Conservation (phyloP, 2,113 vertebrate species). For the Scomber japonicus region DNA sequence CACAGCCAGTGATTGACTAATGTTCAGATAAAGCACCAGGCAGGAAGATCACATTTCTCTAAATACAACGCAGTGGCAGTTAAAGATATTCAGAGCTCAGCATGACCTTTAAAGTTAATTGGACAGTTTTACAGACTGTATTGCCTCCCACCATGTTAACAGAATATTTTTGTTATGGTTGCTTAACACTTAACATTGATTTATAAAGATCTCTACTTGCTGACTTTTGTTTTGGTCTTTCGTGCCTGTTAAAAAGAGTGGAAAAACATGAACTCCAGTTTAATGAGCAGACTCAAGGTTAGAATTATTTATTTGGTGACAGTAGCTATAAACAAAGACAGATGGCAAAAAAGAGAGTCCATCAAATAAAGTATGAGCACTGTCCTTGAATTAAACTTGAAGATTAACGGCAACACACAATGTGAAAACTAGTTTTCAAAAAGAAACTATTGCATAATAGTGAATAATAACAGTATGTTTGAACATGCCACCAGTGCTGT, state of each 20-base stretch:
- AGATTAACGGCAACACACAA: background rate
- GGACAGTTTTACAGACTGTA: background rate
- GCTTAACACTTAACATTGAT: background rate
- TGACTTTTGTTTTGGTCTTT: background rate
- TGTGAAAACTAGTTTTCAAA: background rate
- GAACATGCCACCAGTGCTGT: no score
- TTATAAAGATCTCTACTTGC: background rate
- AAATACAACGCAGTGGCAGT: background rate
- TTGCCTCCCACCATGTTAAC: background rate
- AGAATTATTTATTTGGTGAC: conserved; percentile 29
- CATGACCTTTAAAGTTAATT: background rate
- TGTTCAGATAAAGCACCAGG: background rate
- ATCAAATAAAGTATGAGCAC: background rate
- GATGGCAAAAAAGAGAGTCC: conserved; percentile 25
- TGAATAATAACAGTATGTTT: no score
- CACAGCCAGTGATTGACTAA: background rate
- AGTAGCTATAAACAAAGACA: conserved; percentile 41
- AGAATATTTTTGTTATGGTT: background rate
- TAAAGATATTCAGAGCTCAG: background rate
- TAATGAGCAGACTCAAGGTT: background rate
- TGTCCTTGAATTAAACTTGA: conserved; percentile 12
- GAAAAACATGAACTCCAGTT: conserved; percentile 2
- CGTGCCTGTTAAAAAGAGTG: background rate
- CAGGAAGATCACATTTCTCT: background rate
- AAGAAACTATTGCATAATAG: background rate